phyloP scores from a whole-genome alignment of 2,888 invertebrate species.

The Calephelis perditalis region DNA sequence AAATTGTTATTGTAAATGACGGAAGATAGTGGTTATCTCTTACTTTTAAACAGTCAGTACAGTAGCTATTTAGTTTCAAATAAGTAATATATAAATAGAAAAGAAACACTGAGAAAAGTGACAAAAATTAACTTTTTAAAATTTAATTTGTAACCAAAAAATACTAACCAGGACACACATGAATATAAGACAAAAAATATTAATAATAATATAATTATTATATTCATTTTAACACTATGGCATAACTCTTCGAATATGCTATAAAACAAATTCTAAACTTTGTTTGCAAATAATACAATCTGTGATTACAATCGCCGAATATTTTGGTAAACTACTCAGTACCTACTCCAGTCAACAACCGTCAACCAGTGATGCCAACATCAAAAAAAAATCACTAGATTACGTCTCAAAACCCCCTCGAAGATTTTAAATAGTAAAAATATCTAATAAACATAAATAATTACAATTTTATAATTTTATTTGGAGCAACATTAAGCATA shows the following conservation, averaged over 20 bases:
- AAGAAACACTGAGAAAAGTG: conserved; percentile 22
- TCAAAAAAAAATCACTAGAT: too few relatives aligned
- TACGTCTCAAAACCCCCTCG: too few relatives aligned
- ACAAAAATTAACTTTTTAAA: conserved; percentile 37
- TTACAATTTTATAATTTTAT: too few relatives aligned
- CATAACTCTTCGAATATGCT: neutral
- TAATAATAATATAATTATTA: conserved; percentile 52
- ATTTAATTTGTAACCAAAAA: neutral
- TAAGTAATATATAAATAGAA: conserved; percentile 30
- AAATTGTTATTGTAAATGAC: too few relatives aligned
- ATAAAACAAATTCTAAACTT: neutral
- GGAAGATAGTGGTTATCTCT: too few relatives aligned
- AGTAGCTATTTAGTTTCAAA: conserved; percentile 22
- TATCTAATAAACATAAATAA: too few relatives aligned
- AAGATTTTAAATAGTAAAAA: too few relatives aligned
- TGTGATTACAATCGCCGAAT: neutral
- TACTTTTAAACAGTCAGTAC: conserved; percentile 16
- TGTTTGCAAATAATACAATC: conserved; percentile 2
- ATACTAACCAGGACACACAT: conserved; percentile 77
- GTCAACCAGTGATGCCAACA: too few relatives aligned
- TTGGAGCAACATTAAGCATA: too few relatives aligned
- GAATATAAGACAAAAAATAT: conserved; percentile 73
- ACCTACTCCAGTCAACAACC: too few relatives aligned
- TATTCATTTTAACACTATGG: conserved; percentile 48
- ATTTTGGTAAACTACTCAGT: too few relatives aligned